These are phyloP conservation scores for Artemia sinica DNA, from an alignment of 2,888 invertebrate genomes.

Conservation along the genomic window DNA sequence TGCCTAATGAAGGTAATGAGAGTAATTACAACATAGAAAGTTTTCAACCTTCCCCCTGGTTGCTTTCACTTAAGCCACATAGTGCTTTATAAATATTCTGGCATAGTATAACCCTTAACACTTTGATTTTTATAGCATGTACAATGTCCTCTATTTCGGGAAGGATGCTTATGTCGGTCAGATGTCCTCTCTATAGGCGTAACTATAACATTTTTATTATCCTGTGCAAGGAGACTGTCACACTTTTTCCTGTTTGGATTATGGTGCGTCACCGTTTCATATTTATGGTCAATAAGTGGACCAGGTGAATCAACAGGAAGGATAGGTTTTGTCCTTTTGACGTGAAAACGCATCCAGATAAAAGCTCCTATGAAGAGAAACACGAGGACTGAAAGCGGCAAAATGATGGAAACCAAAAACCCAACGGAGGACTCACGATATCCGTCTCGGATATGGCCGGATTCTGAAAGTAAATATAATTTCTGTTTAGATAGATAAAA, in stretches of 20 bases:
- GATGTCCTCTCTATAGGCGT: neutral
- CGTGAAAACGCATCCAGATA: neutral
- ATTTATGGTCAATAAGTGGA: conserved; percentile 3
- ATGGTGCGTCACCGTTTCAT: neutral
- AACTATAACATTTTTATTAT: neutral
- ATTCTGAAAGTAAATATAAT: too few species aligned
- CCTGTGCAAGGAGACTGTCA: neutral
- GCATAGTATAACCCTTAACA: too few species aligned
- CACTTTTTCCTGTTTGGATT: neutral
- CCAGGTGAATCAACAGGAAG: neutral
- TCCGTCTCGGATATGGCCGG: too few species aligned
- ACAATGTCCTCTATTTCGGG: too few species aligned
- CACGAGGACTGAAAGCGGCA: neutral
- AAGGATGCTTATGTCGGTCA: too few species aligned
- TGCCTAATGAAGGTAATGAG: too few species aligned
- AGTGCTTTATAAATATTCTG: too few species aligned
- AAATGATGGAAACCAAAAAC: neutral
- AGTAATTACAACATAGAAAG: too few species aligned
- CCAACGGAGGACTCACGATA: neutral
- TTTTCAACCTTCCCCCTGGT: too few species aligned
- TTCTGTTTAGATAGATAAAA: too few species aligned
- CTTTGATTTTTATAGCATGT: too few species aligned
- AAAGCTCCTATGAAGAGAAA: neutral
- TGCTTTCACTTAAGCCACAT: too few species aligned
- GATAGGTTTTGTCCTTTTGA: neutral